These are phyloP conservation scores for Andrena chrysosceles DNA, from an alignment of 2,888 invertebrate genomes.

Conservation along the genomic window DNA sequence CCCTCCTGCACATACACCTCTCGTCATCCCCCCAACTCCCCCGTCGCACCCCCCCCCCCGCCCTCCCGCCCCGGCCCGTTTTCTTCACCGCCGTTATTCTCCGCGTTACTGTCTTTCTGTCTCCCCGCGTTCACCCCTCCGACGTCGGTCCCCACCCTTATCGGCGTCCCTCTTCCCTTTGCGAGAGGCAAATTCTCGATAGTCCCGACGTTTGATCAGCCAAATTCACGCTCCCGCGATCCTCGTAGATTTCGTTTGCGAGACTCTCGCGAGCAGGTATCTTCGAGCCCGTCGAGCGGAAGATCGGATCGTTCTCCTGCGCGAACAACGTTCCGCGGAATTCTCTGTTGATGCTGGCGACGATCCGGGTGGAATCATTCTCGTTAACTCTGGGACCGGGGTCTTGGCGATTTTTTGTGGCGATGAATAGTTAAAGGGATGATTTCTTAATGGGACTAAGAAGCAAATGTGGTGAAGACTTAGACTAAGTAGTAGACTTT, in stretches of 20 bases:
- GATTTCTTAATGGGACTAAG: too few species aligned
- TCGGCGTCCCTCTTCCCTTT: conserved; percentile 41
- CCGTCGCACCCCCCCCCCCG: conserved; percentile 11
- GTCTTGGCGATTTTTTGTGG: neutral
- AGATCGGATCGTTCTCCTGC: conserved; percentile 42
- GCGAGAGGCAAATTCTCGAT: conserved; percentile 60
- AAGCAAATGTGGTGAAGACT: too few species aligned
- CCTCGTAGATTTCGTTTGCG: conserved; percentile 61
- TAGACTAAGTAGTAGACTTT: too few species aligned
- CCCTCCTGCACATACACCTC: conserved; percentile 42
- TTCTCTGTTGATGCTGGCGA: neutral
- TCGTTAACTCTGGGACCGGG: neutral
- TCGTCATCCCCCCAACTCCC: conserved; percentile 6
- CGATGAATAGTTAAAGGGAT: neutral
- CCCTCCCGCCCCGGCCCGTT: neutral
- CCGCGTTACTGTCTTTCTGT: conserved; percentile 20
- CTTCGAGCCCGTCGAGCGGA: conserved; percentile 46
- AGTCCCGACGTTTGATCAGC: conserved; percentile 74
- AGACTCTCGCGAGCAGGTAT: conserved; percentile 36
- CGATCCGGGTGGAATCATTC: neutral
- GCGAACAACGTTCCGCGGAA: neutral
- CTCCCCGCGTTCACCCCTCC: conserved; percentile 25
- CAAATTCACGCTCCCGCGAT: conserved; percentile 70
- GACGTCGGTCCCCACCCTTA: conserved; percentile 24
- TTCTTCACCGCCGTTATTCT: conserved; percentile 18